Evolutionary conservation across 2,888 invertebrate species (phyloP).

Genomic region (Lycocerus yunnanus): DNA sequence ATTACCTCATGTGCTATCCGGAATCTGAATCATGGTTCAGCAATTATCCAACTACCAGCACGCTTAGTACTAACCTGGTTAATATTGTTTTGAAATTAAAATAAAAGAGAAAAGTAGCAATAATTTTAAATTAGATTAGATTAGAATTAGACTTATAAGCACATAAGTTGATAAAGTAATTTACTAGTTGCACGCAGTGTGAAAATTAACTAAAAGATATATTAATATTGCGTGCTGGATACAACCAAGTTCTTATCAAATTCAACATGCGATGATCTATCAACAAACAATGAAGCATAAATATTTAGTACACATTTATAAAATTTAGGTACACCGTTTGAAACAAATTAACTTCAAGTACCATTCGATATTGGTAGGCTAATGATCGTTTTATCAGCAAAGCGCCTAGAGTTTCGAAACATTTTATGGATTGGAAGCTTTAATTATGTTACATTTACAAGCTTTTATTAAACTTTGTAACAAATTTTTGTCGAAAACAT

Average conservation of each 20-base stretch:
- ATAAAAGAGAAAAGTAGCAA: neutral
- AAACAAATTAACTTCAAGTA: neutral
- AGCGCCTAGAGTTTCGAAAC: neutral
- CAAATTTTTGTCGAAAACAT: too few species aligned
- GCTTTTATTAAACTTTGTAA: too few species aligned
- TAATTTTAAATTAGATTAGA: neutral
- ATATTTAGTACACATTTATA: neutral
- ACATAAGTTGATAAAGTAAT: conserved; percentile 3
- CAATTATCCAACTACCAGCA: neutral
- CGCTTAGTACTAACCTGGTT: neutral
- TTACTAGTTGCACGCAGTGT: neutral
- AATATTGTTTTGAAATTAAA: neutral
- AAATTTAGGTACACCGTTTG: neutral
- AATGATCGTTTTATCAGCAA: neutral
- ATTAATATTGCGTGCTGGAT: neutral
- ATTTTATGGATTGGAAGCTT: neutral
- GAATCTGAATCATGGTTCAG: neutral
- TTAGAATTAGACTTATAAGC: neutral
- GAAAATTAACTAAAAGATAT: neutral
- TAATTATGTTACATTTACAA: too few species aligned
- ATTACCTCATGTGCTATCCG: neutral
- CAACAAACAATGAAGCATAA: neutral
- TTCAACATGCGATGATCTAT: conserved; percentile 1
- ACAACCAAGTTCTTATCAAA: neutral
- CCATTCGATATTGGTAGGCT: neutral